Evolutionary conservation across 1,140 invertebrate genomes (phyloP), one percentile per base, ranked within the genome.

Genomic region (Pseudobourletiella spinata): DNA sequence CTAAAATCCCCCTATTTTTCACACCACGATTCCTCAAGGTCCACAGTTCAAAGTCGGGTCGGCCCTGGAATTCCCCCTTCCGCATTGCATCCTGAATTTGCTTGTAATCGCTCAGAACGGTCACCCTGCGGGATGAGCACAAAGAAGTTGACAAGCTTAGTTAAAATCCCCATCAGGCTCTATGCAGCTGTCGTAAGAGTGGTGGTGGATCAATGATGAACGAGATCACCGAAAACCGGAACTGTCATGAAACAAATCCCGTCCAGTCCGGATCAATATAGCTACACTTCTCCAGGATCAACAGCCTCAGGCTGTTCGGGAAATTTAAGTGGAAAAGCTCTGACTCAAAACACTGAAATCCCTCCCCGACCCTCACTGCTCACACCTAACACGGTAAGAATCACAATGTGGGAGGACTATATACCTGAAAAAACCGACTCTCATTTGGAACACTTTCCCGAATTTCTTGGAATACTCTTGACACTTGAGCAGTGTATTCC

Each of bases 41-140:
- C 62, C 62, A 64, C n/a, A 3, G 32, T 32, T n/a, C 35, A 43
- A 64, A 58, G 32, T 64, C 56, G 4, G 62, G 62, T 8, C 62
- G 46, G 0, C 62, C 62, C 3, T 18, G 16, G 4, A 64, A 64
- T 32, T 64, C 57, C 14, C 59, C 46, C n/a, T 15, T 43, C 35
- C 55, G 58, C 39, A 64, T 24, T 20, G 46, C 29, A 3, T 64
- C 62, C 0, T 24, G 20, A 22, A 64, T 54, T 29, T 32, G 16
- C 11, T 59, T 51, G 32, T 59, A 39, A 26, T 57, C 62, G 46
- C 39, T 58, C 11, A 64, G 20, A 16, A 64, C 48, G 39, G 55
- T 48, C 0, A 59, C 56, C 51, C 62, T 64, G 26, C 11, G 22
- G 22, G 22, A 4, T 20, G 15, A 57, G 29, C 22, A 43, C 18